Evolutionary conservation across 2,113 vertebrate species (phyloP).

Genomic region (Dunckerocampus dactyliophorus): DNA sequence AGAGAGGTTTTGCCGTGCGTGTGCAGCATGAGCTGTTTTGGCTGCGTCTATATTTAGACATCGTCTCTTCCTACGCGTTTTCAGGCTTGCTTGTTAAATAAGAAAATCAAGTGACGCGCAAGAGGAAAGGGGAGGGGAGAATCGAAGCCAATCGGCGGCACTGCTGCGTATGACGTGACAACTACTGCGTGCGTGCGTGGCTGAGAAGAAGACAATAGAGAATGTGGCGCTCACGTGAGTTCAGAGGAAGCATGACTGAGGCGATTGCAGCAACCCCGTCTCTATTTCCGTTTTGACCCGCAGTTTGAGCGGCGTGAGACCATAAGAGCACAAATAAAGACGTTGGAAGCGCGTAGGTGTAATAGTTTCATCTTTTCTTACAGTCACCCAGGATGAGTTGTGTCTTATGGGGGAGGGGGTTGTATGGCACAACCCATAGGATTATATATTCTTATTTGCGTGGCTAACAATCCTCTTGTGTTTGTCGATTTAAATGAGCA

Average conservation of each 20-base stretch:
- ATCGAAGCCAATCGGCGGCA: slow-evolving; percentile 59
- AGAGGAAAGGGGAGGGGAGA: slow-evolving; percentile 56
- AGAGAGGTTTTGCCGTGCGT: slow-evolving; percentile 53
- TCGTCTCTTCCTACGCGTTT: slow-evolving; percentile 77
- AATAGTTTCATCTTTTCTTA: slow-evolving; percentile 52
- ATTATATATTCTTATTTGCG: neutral
- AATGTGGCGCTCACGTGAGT: slow-evolving; percentile 36
- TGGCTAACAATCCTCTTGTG: neutral
- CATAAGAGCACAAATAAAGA: slow-evolving; percentile 34
- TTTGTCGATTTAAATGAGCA: neutral
- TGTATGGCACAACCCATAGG: slow-evolving; percentile 8
- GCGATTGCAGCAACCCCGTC: slow-evolving; percentile 43
- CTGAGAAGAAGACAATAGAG: slow-evolving; percentile 48
- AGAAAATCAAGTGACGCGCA: slow-evolving; percentile 75
- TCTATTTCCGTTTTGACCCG: slow-evolving; percentile 32
- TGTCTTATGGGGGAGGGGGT: slow-evolving; percentile 33
- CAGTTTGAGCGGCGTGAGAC: slow-evolving; percentile 11
- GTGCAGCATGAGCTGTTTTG: slow-evolving; percentile 68
- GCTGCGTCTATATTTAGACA: slow-evolving; percentile 77
- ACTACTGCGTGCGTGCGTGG: slow-evolving; percentile 26
- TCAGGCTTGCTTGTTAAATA: slow-evolving; percentile 80
- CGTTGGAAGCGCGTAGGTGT: slow-evolving; percentile 27
- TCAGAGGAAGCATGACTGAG: slow-evolving; percentile 49
- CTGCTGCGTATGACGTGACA: slow-evolving; percentile 53
- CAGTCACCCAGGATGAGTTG: slow-evolving; percentile 47